Base-by-base conservation (phyloP, 2,797 vertebrate species). In the Typhlichthys eigenmanni region DNA sequence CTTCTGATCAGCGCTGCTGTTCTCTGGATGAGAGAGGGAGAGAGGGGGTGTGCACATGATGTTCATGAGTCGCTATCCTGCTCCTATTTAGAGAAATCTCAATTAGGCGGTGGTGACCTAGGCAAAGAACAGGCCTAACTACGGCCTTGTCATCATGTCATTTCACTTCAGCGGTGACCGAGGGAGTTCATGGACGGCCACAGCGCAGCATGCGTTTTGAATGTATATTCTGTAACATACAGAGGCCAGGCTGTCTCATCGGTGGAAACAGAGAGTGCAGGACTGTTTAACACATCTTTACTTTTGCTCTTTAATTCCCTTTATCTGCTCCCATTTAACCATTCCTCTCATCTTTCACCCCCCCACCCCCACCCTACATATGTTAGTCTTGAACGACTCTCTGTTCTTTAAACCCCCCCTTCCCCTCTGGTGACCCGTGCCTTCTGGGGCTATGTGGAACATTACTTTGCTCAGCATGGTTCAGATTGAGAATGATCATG, bases 1-100 rank as follows among this genome's bases (percentile, higher is more conserved):
- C 68, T 95, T 88, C 92, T 98, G 96, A 87, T 99, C 97, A 0
- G 92, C 89, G 79, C 95, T 98, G 93, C 95, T 97, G 92, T 96
- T 98, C 78, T 99, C 97, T 99, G 91, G 46, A 76, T 62, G 47
- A 51, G 14, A 17, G 60, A 74, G 34, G 60, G 55, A 75, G 58
- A 68, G 19, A 65, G 19, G 72, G 19, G 72, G 73, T 67, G 64
- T 16, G 24, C 24, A 66, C 46, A 55, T 64, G 53, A 73, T 47
- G 38, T 48, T 58, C 71, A 59, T 46, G 55, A 55, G 48, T 6
- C 17, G 51, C 75, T 75, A 66, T 76, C 52, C 58, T 56, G 43
- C 60, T 74, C 55, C 62, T 54, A 60, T 77, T 78, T 72, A 19
- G 34, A 17, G 58, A 66, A 56, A 62, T n/a, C 48, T 54, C 51